Evolutionary conservation across 2,797 vertebrate genomes (phyloP).

Genomic region (Semotilus atromaculatus): DNA sequence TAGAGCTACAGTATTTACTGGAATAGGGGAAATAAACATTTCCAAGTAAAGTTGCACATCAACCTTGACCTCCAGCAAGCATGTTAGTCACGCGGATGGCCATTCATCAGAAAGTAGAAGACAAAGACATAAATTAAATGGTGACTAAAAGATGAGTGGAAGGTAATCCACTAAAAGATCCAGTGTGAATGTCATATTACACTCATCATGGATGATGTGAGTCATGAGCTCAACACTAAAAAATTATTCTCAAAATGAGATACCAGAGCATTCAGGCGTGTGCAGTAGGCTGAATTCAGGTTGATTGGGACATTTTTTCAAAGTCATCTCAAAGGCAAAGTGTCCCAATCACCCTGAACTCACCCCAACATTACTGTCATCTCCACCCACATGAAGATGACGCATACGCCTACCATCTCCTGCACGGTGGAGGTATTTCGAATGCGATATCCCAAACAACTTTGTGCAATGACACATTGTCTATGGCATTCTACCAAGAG

Average conservation of each 20-base stretch:
- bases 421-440: background rate
- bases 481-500: background rate
- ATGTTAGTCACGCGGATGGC: too few relatives aligned
- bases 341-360: too few relatives aligned
- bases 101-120: background rate
- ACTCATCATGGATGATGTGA: background rate
- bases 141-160: background rate
- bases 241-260: background rate
- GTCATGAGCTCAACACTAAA: background rate
- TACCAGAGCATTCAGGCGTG: background rate
- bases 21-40: background rate
- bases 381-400: background rate
- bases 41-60: conserved; percentile 2
- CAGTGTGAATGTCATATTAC: background rate
- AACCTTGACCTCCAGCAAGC: background rate
- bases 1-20: background rate
- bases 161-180: background rate
- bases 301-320: too few relatives aligned
- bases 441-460: background rate
- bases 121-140: background rate
- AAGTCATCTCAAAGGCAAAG: too few relatives aligned
- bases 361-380: too few relatives aligned
- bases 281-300: background rate
- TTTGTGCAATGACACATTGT: background rate
- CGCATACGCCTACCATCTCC: background rate